Base-by-base conservation (phyloP, 2,113 vertebrate genomes). In the Mixornis gularis region DNA sequence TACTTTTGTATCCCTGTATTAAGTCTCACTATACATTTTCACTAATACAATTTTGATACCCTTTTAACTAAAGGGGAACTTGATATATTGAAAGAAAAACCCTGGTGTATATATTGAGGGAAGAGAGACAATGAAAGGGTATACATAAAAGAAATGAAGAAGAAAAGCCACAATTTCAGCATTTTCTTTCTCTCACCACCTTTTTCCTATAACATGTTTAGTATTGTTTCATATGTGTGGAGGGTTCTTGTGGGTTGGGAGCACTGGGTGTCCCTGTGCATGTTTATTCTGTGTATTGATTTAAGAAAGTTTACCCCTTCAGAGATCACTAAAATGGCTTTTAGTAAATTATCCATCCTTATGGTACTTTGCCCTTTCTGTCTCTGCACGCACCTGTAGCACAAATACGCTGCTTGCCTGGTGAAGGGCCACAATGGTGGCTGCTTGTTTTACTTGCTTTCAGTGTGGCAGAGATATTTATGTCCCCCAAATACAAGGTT, bases 331-430 rank as follows among this genome's bases (percentile, higher is more conserved):
- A 51, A 69, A 22, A 51, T 29, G 51, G 8, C 30, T 89, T 79
- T 65, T 59, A 66, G 74, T 76, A 51, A 73, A 40, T 64, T 85
- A 51, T 63, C 58, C 17, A 10, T 85, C 53, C 51, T 79, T 36
- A 8, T 22, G 29, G 10, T 49, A 34, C 52, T 76, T 86, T 4
- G 1, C 21, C 17, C 29, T 32, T 79, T 66, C 26, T 48, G 12
- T 46, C 21, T 60, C 17, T 38, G 60, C 0, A 0, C 34, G 20
- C 13, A 9, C 1, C 1, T 21, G 18, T 21, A 43, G 43, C 43
- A 55, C 36, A 68, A 44, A 52, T 25, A 26, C 0, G 1, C 25
- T 64, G 49, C 26, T 43, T 58, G 48, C 17, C 44, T 62, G 21
- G 27, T 53, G 59, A 62, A 43, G 55, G 32, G 38, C 43, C 29